Evolutionary conservation across 2,888 invertebrate species (phyloP).

Genomic region (Helleia helle): DNA sequence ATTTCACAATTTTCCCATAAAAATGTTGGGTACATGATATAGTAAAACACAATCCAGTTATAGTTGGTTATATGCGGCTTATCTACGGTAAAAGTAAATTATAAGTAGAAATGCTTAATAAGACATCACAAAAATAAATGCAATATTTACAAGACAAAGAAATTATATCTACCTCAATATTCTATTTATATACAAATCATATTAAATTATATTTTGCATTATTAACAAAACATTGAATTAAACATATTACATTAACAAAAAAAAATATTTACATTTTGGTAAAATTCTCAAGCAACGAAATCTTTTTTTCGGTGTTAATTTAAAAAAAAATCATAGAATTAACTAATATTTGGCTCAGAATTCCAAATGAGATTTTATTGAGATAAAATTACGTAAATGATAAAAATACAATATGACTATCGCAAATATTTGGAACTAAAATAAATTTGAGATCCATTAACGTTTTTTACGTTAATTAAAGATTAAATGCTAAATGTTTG

Average conservation of each 20-base stretch:
- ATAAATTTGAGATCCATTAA: constrained; percentile 61
- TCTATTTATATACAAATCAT: constrained; percentile 6
- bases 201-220: constrained; percentile 2
- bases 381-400: constrained; percentile 19
- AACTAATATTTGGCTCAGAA: constrained; percentile 67
- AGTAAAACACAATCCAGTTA: constrained; percentile 59
- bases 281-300: constrained; percentile 16
- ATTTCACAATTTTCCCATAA: constrained; percentile 49
- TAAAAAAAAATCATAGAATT: too few relatives aligned
- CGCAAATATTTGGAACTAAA: constrained; percentile 65
- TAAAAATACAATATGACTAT: constrained; percentile 57
- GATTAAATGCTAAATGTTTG: constrained; percentile 40
- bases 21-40: constrained; percentile 35
- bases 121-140: constrained; percentile 67
- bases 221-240: constrained; percentile 41
- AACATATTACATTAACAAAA: constrained; percentile 38
- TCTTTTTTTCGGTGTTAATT: constrained; percentile 20
- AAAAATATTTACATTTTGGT: constrained; percentile 20
- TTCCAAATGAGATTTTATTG: constrained; percentile 36
- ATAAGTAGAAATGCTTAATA: constrained; percentile 36
- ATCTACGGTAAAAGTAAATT: constrained; percentile 36
- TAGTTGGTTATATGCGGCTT: constrained; percentile 52
- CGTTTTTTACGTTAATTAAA: constrained; percentile 28
- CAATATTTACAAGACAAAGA: constrained; percentile 57
- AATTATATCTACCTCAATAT: not conserved